Percentiles rank a stretch among this genome's conserved stretches.
Evolutionary conservation across 2,113 vertebrate species (phyloP).

Genomic region (Grammomys dolichurus): DNA sequence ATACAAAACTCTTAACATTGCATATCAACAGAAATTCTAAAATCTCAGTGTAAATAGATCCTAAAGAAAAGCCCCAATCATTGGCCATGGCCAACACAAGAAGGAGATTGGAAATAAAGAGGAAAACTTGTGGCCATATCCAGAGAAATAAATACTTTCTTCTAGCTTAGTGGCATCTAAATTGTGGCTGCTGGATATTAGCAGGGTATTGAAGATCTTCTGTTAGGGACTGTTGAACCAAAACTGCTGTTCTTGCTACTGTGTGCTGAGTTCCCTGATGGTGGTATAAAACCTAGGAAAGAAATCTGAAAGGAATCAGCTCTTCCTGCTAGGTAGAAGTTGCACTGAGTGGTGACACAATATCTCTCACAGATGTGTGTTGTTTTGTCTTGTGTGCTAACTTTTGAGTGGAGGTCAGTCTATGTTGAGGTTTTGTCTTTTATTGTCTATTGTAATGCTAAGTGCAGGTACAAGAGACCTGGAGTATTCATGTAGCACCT

Average conservation of each 20-base stretch:
- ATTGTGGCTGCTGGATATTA: slow-evolving; percentile 92
- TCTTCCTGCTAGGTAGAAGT: slow-evolving; percentile 55
- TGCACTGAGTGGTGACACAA: slow-evolving; percentile 90
- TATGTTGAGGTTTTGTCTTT: no score
- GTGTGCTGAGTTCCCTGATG: slow-evolving; percentile 95
- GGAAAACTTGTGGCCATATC: slow-evolving; percentile 47
- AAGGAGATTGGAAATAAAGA: background rate
- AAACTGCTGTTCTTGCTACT: slow-evolving; percentile 93
- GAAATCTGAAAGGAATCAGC: slow-evolving; percentile 10
- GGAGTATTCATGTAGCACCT: no score
- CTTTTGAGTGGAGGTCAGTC: slow-evolving; percentile 90
- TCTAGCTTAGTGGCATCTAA: slow-evolving; percentile 89
- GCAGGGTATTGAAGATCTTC: slow-evolving; percentile 95
- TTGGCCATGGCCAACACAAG: background rate
- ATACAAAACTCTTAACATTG: slow-evolving; percentile 86
- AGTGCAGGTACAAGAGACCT: no score
- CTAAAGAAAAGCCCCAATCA: slow-evolving; percentile 70
- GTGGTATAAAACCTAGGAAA: slow-evolving; percentile 81
- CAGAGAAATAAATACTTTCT: slow-evolving; percentile 58
- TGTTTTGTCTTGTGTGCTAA: slow-evolving; percentile 92
- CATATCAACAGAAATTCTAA: slow-evolving; percentile 89
- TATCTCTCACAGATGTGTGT: slow-evolving; percentile 91
- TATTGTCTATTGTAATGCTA: no score
- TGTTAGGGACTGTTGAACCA: slow-evolving; percentile 75
- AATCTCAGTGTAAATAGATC: slow-evolving; percentile 87